These are phyloP conservation scores for Bursaphelenchus okinawaensis DNA, from an alignment of 2,888 invertebrate genomes.

Conservation along the genomic window DNA sequence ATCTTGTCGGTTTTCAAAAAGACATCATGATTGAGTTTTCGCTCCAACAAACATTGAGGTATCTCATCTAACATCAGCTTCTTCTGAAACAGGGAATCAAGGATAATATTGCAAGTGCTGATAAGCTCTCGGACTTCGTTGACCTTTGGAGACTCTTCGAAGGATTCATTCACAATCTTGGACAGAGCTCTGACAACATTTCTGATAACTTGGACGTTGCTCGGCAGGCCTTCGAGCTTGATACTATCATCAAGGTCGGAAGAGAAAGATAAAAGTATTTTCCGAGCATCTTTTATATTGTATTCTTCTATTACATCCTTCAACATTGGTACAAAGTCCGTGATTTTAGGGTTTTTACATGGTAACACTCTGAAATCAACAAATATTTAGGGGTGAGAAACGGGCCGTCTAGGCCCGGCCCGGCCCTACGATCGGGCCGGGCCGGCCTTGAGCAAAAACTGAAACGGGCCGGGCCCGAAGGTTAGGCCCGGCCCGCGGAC, in stretches of 20 bases:
- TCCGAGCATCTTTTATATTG: conserved; percentile 1
- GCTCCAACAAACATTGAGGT: not conserved
- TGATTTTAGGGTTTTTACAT: not conserved
- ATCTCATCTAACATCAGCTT: conserved; percentile 5
- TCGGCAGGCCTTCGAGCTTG: not conserved
- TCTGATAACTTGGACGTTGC: not conserved
- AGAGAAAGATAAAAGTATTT: conserved; percentile 11
- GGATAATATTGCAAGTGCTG: not conserved
- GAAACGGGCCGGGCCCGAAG: too few relatives aligned
- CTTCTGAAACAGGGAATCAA: not conserved
- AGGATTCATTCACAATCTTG: conserved; percentile 8
- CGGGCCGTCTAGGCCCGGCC: too few relatives aligned
- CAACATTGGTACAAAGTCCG: not conserved
- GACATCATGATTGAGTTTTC: not conserved
- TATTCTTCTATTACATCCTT: conserved; percentile 16
- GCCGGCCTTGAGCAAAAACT: too few relatives aligned
- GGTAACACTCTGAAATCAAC: conserved; percentile 10
- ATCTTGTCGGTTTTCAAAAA: not conserved
- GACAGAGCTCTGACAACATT: conserved; percentile 11
- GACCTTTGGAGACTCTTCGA: not conserved
- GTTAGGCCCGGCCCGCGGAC: too few relatives aligned
- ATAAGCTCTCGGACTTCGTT: not conserved
- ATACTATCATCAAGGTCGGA: conserved; percentile 9
- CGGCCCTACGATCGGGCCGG: too few relatives aligned
- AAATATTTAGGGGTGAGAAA: not conserved